A percentile compares a stretch with the other conserved stretches of the same genome.
phyloP scores from a whole-genome alignment of 2,797 vertebrate genomes.

The Onychomys torridus region DNA sequence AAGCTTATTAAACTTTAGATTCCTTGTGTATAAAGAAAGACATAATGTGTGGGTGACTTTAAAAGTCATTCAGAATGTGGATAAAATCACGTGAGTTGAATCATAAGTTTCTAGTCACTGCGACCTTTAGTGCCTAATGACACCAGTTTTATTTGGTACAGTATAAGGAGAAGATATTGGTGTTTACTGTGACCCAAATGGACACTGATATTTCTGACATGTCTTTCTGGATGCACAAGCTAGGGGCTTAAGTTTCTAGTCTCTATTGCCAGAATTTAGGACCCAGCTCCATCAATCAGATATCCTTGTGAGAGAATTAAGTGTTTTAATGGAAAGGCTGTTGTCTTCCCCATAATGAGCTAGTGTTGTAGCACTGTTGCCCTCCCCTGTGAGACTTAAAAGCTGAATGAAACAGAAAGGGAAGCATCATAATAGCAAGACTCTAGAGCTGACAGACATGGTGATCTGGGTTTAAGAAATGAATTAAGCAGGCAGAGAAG shows the following conservation, averaged over 20 bases:
- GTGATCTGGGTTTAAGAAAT: not conserved
- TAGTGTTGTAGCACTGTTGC: not conserved
- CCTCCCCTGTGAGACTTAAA: not conserved
- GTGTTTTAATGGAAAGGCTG: not conserved
- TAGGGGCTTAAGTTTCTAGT: not conserved
- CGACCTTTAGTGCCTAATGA: not conserved
- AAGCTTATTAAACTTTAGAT: conserved; percentile 3
- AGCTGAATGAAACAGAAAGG: not conserved
- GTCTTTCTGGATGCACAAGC: not conserved
- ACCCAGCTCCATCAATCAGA: not conserved
- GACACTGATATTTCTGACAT: not conserved
- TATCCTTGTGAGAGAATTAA: not conserved
- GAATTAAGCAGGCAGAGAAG: not conserved
- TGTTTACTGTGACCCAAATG: not conserved
- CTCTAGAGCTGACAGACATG: not conserved
- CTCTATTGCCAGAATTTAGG: not conserved
- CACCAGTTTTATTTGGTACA: not conserved
- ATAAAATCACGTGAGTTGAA: not conserved
- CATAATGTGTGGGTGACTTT: not conserved
- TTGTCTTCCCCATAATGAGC: not conserved
- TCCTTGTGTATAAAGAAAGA: not conserved
- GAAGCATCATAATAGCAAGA: not conserved
- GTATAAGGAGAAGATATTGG: not conserved
- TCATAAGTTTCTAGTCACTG: not conserved
- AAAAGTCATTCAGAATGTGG: not conserved